Conservation (phyloP, 1,140 invertebrate genomes). For the Agrilus planipennis region DNA sequence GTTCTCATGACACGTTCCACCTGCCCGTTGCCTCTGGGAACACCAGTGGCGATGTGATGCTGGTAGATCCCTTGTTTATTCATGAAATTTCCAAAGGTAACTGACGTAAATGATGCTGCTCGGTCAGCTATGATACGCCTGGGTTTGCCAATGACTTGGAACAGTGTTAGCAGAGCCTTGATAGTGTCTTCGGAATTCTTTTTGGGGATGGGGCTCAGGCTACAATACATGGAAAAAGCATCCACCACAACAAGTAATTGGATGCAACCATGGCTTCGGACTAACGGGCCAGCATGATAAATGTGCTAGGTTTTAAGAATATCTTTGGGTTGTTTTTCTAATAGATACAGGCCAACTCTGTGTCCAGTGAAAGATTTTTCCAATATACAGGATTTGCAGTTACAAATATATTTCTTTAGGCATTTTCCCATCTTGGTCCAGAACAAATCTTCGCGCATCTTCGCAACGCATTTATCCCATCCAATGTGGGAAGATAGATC, state of each 20-base stretch:
- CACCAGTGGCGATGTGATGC: conserved; percentile 1
- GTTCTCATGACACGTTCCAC: not conserved
- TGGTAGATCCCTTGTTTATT: not conserved
- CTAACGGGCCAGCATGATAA: conserved; percentile 3
- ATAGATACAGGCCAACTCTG: no score
- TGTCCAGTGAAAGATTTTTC: no score
- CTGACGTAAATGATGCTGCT: conserved; percentile 2
- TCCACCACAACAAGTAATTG: conserved; percentile 24
- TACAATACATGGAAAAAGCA: conserved; percentile 23
- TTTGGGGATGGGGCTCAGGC: not conserved
- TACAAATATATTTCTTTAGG: no score
- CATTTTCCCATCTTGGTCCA: no score
- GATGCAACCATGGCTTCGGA: conserved; percentile 17
- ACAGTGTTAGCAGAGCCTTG: not conserved
- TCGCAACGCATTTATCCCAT: conserved; percentile 2
- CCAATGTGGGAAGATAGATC: conserved; percentile 9
- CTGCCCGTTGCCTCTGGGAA: conserved; percentile 3
- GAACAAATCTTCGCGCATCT: not conserved
- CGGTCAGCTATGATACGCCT: conserved; percentile 3
- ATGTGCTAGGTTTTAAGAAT: conserved; percentile 1
- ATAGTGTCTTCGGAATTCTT: not conserved
- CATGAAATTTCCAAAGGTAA: not conserved
- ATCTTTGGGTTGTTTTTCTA: no score
- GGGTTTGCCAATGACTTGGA: not conserved
- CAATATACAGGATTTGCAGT: no score